These are phyloP conservation scores for Danio aesculapii DNA, from an alignment of 2,797 vertebrate species.

Conservation along the genomic window DNA sequence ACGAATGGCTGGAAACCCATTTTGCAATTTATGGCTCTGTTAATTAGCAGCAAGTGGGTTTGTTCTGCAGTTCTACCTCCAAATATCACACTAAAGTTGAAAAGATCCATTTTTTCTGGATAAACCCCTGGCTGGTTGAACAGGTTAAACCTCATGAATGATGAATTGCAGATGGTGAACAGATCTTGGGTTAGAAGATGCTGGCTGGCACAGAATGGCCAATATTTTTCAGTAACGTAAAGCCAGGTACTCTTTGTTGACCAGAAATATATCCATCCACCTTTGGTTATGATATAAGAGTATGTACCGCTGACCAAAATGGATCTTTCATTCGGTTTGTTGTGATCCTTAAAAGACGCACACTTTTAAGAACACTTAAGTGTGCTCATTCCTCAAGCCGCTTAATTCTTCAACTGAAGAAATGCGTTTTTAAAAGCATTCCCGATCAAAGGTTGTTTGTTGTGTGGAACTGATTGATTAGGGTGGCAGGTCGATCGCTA, in stretches of 20 bases:
- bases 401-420: conserved; percentile 17
- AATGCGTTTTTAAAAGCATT: conserved; percentile 50
- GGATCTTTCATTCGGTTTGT: conserved; percentile 58
- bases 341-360: conserved; percentile 64
- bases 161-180: not conserved
- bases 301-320: conserved; percentile 34
- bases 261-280: conserved; percentile 12
- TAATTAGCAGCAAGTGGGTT: not conserved
- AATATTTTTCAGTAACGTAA: too few relatives aligned
- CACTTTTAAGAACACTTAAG: conserved; percentile 36
- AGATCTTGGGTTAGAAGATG: not conserved
- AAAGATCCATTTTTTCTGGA: not conserved
- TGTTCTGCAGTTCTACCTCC: not conserved
- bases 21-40: not conserved
- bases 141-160: not conserved
- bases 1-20: conserved; percentile 2
- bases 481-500: conserved; percentile 44
- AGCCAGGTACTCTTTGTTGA: not conserved
- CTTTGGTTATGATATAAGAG: conserved; percentile 2
- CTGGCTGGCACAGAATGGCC: not conserved
- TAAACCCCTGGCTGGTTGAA: not conserved
- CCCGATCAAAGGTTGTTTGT: conserved; percentile 30
- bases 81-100: not conserved
- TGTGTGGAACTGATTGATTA: conserved; percentile 19
- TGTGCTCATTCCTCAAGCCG: conserved; percentile 59